Evolutionary conservation across 2,113 vertebrate genomes (phyloP), one percentile per base, ranked within the genome.

Genomic region (Seriola rivoliana): DNA sequence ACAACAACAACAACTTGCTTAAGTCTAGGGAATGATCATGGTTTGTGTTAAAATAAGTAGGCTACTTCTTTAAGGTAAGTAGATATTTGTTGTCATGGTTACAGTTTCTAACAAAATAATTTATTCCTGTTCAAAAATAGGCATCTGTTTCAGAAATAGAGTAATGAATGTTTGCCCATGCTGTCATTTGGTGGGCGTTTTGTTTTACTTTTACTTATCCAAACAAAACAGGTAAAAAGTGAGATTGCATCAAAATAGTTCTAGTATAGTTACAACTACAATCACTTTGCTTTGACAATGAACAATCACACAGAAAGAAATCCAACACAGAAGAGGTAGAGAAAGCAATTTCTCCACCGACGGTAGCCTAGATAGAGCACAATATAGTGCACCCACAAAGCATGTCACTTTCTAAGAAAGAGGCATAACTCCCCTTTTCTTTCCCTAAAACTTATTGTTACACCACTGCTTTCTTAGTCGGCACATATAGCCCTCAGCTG

Each of bases 281-380:
- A 29, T 9, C 25, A 55, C 6, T 48, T 88, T 48, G 32, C 29
- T 67, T 46, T 25, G 21, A 60, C 21, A 69, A 46, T 60, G n/a
- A 32, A 64, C 25, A 48, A 60, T 58, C 54, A 57, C 1, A 50
- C 44, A 77, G 42, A 66, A 44, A 59, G 9, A 77, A 72, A 77
- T 68, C 11, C 65, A 71, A 50, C n/a, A 38, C 4, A 66, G 13
- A 54, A 59, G 16, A 78, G 11, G 5, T 40, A 29, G 29, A 72
- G 34, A 60, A 46, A 70, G 40, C 29, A 32, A 60, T 34, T 60
- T 23, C 46, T 71, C 29, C 32, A 76, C 4, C 0, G 1, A 40
- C 36, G 75, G 25, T 25, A 23, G 19, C 52, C 21, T 8, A 58
- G 16, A 40, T 9, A 17, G 14, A 66, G 38, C 38, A 57, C 23